phyloP scores from a whole-genome alignment of 2,888 invertebrate genomes.

The Cheilosia vulpina region DNA sequence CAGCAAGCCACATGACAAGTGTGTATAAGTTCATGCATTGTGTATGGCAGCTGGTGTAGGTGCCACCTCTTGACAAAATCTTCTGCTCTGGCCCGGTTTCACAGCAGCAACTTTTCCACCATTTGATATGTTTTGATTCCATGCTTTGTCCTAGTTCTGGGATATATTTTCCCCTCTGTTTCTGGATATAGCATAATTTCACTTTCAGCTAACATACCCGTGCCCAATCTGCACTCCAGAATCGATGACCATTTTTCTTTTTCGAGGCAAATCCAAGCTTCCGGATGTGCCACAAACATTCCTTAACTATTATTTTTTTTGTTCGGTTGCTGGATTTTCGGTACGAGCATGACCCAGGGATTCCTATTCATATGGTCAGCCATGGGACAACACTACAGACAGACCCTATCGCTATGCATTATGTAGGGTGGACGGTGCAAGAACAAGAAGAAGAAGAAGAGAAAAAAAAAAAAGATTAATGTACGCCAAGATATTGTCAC shows the following conservation, averaged over 20 bases:
- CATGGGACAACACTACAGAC: background rate
- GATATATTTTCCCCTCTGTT: background rate
- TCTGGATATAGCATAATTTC: constrained; percentile 50
- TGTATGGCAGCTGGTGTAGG: constrained; percentile 20
- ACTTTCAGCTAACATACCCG: constrained; percentile 23
- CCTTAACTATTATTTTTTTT: constrained; percentile 52
- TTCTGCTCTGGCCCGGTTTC: background rate
- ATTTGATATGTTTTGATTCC: constrained; percentile 59
- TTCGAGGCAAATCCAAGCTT: constrained; percentile 40
- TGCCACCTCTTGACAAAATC: constrained; percentile 32
- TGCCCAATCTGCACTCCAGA: constrained; percentile 6
- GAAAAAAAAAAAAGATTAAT: constrained; percentile 56
- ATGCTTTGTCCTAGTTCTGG: constrained; percentile 31
- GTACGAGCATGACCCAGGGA: constrained; percentile 32
- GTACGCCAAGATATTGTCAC: constrained; percentile 73
- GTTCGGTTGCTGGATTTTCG: constrained; percentile 21
- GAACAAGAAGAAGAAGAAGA: background rate
- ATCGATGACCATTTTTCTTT: constrained; percentile 31
- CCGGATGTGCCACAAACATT: constrained; percentile 61
- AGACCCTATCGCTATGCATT: constrained; percentile 30
- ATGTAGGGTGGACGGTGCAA: constrained; percentile 19
- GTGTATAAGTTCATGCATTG: constrained; percentile 55
- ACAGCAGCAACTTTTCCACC: constrained; percentile 19
- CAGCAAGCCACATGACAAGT: constrained; percentile 71
- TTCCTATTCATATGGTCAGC: constrained; percentile 34